A percentile compares a stretch with the other conserved stretches of the same genome.
Conservation (phyloP, 2,888 invertebrate species). For the Pediacus dermestoides region DNA sequence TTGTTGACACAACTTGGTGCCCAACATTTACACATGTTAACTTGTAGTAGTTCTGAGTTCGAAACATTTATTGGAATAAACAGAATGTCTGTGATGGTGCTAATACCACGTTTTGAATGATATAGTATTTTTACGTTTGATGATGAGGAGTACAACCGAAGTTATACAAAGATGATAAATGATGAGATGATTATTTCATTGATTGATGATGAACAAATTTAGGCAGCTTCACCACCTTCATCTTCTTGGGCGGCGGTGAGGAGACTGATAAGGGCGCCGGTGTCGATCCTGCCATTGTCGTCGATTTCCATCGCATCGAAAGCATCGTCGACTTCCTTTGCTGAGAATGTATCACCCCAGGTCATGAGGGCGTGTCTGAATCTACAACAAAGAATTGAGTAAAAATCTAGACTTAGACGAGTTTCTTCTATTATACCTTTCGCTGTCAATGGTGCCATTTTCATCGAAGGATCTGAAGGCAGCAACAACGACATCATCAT, state of each 20-base stretch:
- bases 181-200: neutral
- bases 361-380: conserved; percentile 88
- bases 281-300: conserved; percentile 86
- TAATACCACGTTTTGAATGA: no score
- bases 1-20: no score
- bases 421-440: conserved; percentile 57
- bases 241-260: conserved; percentile 84
- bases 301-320: conserved; percentile 92
- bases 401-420: conserved; percentile 9
- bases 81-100: no score
- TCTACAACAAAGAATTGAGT: conserved; percentile 46
- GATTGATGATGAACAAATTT: conserved; percentile 7
- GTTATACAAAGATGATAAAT: no score
- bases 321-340: conserved; percentile 86
- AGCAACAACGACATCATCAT: conserved; percentile 85
- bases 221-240: conserved; percentile 50
- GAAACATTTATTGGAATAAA: no score
- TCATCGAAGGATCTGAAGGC: conserved; percentile 92
- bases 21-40: no score
- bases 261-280: conserved; percentile 80
- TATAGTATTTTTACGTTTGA: no score
- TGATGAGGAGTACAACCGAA: no score
- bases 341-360: conserved; percentile 90
- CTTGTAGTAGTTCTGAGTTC: no score
- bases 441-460: conserved; percentile 83